phyloP scores from a whole-genome alignment of 2,888 invertebrate genomes.

The Chloroclysta siterata region DNA sequence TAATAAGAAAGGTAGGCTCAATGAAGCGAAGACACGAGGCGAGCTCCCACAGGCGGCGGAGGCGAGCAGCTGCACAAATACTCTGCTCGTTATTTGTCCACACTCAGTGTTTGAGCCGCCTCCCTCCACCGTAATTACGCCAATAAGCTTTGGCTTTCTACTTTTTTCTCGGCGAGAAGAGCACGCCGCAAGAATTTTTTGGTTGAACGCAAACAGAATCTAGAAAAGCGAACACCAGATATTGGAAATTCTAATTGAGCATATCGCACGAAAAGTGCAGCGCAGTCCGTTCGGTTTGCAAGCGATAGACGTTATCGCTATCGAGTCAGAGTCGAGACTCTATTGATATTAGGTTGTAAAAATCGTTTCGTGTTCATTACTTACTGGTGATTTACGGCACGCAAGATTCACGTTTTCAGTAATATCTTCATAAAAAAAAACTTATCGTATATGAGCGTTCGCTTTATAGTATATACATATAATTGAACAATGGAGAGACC shows the following conservation, averaged over 20 bases:
- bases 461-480: slow-evolving; percentile 62
- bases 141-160: slow-evolving; percentile 69
- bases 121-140: slow-evolving; percentile 67
- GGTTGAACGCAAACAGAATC: slow-evolving; percentile 58
- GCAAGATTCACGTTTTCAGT: slow-evolving; percentile 61
- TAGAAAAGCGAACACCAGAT: slow-evolving; percentile 54
- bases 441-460: slow-evolving; percentile 51
- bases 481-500: slow-evolving; percentile 59
- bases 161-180: slow-evolving; percentile 53
- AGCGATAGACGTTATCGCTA: slow-evolving; percentile 60
- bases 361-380: slow-evolving; percentile 68
- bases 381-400: slow-evolving; percentile 62
- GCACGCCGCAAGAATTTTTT: slow-evolving; percentile 58
- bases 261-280: slow-evolving; percentile 46
- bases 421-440: slow-evolving; percentile 53
- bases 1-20: slow-evolving; percentile 42
- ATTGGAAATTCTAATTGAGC: slow-evolving; percentile 64
- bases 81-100: slow-evolving; percentile 74
- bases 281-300: slow-evolving; percentile 46
- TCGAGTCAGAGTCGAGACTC: slow-evolving; percentile 42
- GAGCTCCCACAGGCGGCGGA: slow-evolving; percentile 46
- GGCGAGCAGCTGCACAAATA: slow-evolving; percentile 74
- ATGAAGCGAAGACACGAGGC: slow-evolving; percentile 42
- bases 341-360: slow-evolving; percentile 46
- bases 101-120: slow-evolving; percentile 66